Percentiles rank a stretch among this genome's conserved stretches.
These are phyloP conservation scores for Nezara viridula DNA, from an alignment of 2,888 invertebrate genomes.

Conservation along the genomic window DNA sequence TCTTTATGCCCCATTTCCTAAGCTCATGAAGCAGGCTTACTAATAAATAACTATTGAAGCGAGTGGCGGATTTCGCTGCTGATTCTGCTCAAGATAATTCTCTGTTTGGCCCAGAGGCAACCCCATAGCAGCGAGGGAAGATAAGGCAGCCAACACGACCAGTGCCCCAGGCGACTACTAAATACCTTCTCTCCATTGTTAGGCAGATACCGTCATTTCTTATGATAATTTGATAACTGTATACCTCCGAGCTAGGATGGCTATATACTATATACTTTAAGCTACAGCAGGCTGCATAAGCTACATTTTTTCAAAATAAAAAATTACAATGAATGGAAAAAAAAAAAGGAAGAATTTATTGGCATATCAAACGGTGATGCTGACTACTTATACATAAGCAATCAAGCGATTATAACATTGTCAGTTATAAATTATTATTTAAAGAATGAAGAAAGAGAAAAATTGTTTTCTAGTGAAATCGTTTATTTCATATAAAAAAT, in stretches of 20 bases:
- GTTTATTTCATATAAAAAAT: no score
- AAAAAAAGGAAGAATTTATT: no score
- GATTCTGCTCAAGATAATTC: not conserved
- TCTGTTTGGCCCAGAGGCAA: not conserved
- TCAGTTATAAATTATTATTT: no score
- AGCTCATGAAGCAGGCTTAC: no score
- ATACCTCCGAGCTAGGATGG: not conserved
- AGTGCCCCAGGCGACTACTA: slow-evolving; percentile 33
- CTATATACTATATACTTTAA: not conserved
- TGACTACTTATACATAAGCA: not conserved
- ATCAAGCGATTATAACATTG: no score
- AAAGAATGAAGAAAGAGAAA: no score
- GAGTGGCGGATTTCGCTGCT: no score
- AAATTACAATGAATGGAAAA: not conserved
- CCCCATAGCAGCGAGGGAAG: not conserved
- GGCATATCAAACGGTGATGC: no score
- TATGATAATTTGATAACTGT: slow-evolving; percentile 30
- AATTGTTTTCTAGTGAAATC: no score
- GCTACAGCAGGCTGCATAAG: not conserved
- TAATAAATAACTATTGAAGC: no score
- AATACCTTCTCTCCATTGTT: slow-evolving; percentile 26
- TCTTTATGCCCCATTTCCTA: no score
- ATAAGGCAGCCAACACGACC: not conserved
- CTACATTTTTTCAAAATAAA: not conserved
- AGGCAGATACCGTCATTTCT: slow-evolving; percentile 8